Conservation (phyloP, 2,113 vertebrate species). For the Stomatorhinus ivindoensis region DNA sequence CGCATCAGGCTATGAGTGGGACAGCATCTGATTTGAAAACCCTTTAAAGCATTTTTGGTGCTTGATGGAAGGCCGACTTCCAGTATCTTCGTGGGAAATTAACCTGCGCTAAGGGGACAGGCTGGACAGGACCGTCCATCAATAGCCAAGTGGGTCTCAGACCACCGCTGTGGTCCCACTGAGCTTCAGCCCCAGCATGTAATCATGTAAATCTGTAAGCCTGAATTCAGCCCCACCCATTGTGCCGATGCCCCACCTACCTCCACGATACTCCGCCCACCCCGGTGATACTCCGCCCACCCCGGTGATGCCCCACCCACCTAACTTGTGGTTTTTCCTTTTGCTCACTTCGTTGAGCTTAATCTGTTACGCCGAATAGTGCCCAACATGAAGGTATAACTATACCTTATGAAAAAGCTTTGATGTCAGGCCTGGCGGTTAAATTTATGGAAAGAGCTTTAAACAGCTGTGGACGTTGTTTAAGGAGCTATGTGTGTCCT, state of each 20-base stretch:
- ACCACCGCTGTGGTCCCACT: not conserved
- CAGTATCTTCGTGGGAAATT: not conserved
- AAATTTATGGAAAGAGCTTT: not conserved
- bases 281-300: too few species aligned
- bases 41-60: slow-evolving; percentile 10
- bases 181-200: not conserved
- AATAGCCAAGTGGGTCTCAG: not conserved
- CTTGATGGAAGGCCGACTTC: not conserved
- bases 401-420: not conserved
- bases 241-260: not conserved
- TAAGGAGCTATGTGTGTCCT: not conserved
- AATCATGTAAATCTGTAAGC: not conserved
- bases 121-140: not conserved
- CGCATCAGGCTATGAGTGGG: not conserved
- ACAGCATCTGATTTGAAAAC: not conserved
- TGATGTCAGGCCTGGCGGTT: not conserved
- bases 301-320: not conserved
- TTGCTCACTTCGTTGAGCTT: not conserved
- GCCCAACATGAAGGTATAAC: not conserved
- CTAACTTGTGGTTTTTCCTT: not conserved
- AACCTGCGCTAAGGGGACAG: not conserved
- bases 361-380: not conserved
- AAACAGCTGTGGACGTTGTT: not conserved
- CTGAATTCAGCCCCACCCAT: not conserved
- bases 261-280: not conserved